phyloP scores from a whole-genome alignment of 2,113 vertebrate genomes.

The Poeciliopsis retropinna region DNA sequence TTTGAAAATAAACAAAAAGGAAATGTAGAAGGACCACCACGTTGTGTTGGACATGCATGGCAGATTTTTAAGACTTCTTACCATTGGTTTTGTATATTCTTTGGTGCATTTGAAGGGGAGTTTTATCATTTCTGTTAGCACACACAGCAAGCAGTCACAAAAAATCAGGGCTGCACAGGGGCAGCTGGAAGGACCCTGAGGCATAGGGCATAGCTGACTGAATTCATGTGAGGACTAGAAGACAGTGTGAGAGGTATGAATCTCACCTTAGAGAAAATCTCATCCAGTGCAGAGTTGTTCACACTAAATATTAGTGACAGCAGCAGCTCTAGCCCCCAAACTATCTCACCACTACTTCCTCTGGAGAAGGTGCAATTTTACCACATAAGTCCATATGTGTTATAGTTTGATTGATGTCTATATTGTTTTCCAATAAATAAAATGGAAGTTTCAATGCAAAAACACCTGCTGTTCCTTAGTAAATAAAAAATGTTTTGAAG shows the following conservation, averaged over 20 bases:
- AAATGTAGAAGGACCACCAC: neutral
- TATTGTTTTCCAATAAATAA: neutral
- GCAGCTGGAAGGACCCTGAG: neutral
- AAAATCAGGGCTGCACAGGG: neutral
- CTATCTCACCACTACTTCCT: neutral
- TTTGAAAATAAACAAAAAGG: neutral
- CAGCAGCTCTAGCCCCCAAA: neutral
- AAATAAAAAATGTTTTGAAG: conserved; percentile 65
- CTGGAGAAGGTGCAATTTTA: neutral
- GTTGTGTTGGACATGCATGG: no score
- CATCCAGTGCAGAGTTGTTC: neutral
- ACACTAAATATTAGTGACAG: neutral
- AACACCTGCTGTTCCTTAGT: no score
- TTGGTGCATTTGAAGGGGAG: no score
- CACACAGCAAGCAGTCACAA: neutral
- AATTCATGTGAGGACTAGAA: neutral
- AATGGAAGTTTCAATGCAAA: neutral
- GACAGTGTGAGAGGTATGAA: neutral
- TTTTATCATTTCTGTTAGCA: neutral
- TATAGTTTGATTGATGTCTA: neutral
- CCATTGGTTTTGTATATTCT: no score
- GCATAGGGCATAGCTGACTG: no score
- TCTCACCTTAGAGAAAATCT: neutral
- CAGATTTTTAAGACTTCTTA: no score
- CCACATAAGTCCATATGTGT: neutral